Evolutionary conservation across 2,113 vertebrate genomes (phyloP), one percentile per base, ranked within the genome.

Genomic region (Ptilorrhoa leucosticta): DNA sequence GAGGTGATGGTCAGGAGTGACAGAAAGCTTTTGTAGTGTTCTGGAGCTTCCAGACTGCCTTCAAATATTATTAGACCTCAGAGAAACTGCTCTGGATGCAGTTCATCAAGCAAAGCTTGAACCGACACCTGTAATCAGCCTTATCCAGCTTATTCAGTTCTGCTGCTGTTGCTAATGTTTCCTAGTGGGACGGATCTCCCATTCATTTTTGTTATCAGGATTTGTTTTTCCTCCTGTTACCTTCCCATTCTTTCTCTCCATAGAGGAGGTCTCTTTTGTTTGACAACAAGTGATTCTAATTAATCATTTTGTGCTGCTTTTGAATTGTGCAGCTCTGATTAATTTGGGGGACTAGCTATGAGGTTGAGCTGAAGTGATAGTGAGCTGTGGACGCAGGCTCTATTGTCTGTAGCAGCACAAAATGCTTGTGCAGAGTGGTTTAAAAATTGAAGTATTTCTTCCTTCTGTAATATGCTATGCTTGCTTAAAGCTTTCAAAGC

Each of bases 401-500:
- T 91, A 57, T 91, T 94, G 65, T 93, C 81, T 90, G 44, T 50
- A 88, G 68, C 17, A 91, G 15, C 58, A 84, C 47, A 82, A 89
- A 95, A 86, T 71, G n/a, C 44, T 89, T 90, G 23, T 20, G 31
- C 16, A 80, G 69, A 95, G 47, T 61, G 19, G 24, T 86, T 47
- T 93, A 80, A 93, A 94, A 83, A 73, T 65, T 7, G 75, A 68
- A 84, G 57, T 76, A 28, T 87, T 76, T 86, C 86, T 95, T 95
- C 82, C 81, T 65, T 76, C 69, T 71, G 30, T 78, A 82, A 82
- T 82, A 73, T 92, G 89, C 73, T 91, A 60, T 63, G 80, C 80
- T 91, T 96, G 58, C 89, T 97, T 97, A 96, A 96, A 96, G 10
- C 77, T 97, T 95, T 95, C 90, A 96, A 95, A 96, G 83, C 9